Percentiles rank a stretch among this genome's conserved stretches.
Conservation (phyloP, 2,888 invertebrate species). For the Apamea crenata region DNA sequence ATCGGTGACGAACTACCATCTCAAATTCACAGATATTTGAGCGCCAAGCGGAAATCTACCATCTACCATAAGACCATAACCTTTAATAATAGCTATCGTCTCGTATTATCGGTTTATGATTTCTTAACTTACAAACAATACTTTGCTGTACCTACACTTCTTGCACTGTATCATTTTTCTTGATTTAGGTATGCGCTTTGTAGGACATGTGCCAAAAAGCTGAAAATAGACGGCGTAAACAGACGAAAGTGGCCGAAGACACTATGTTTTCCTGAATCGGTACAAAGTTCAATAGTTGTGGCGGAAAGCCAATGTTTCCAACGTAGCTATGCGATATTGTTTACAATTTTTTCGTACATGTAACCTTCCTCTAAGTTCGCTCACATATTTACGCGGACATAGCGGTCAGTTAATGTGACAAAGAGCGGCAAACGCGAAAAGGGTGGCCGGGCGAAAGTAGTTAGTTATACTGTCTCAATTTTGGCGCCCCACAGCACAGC, state of each 20-base stretch:
- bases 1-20: conserved; percentile 8
- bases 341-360: conserved; percentile 66
- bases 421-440: conserved; percentile 71
- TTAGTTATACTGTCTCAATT: conserved; percentile 85
- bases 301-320: conserved; percentile 82
- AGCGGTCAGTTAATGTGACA: conserved; percentile 66
- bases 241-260: conserved; percentile 82
- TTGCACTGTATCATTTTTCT: conserved; percentile 58
- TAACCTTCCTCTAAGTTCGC: conserved; percentile 53
- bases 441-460: conserved; percentile 73
- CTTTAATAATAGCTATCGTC: conserved; percentile 25
- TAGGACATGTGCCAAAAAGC: conserved; percentile 81
- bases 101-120: conserved; percentile 28
- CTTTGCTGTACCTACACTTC: conserved; percentile 45
- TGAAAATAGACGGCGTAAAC: conserved; percentile 83
- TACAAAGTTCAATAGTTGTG: conserved; percentile 87
- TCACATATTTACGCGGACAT: conserved; percentile 51
- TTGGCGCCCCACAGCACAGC: conserved; percentile 81
- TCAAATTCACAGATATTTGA: conserved; percentile 40
- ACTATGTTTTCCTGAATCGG: conserved; percentile 85
- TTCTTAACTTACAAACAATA: conserved; percentile 28
- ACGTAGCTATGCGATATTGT: conserved; percentile 71
- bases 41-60: conserved; percentile 47
- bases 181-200: conserved; percentile 56
- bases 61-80: conserved; percentile 11